Base-by-base conservation (phyloP, 2,797 vertebrate genomes). In the Zenarchopterus dispar region DNA sequence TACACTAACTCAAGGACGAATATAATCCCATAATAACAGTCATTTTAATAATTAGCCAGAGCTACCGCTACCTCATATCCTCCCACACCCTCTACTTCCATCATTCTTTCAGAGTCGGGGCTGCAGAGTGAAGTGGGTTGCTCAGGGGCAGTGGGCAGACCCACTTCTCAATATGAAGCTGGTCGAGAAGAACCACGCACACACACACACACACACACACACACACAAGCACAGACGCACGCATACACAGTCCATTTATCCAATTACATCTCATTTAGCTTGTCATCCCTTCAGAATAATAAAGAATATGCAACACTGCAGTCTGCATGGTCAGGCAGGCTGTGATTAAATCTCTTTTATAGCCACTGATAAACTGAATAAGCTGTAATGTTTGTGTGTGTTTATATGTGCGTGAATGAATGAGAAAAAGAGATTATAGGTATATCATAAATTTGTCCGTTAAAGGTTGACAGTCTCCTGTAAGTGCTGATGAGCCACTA, bases 21-120 rank as follows among this genome's bases (percentile, higher is more conserved):
- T 77, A 78, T 86, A 91, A 93, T 92, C 89, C 90, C 65, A 69
- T 92, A 93, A 94, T 91, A 81, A 79, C 58, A 79, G 85, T 79
- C 36, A 91, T 91, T 91, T 89, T 72, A 89, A 85, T 82, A 88
- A 90, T 89, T 75, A 81, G 60, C 48, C 45, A 8, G 57, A 62
- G 68, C 80, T 81, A 84, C 83, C 59, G 53, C 77, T 73, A 65
- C 70, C 65, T 75, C 78, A 69, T 57, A 59, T 63, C 33, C 55
- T 61, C 57, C 74, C 19, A 51, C 21, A 70, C 28, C 60, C 55
- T 72, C 57, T 58, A 67, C 60, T 64, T 50, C 71, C 65, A 70
- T 64, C 73, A 60, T 53, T 39, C 51, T 42, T 61, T 51, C 42
- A 62, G 26, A 68, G 45, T 52, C 60, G 16, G 26, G 31, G 49